These are phyloP conservation scores for Porites australiensis DNA, from an alignment of 64 coral and sea anemone genomes.

Conservation along the genomic window DNA sequence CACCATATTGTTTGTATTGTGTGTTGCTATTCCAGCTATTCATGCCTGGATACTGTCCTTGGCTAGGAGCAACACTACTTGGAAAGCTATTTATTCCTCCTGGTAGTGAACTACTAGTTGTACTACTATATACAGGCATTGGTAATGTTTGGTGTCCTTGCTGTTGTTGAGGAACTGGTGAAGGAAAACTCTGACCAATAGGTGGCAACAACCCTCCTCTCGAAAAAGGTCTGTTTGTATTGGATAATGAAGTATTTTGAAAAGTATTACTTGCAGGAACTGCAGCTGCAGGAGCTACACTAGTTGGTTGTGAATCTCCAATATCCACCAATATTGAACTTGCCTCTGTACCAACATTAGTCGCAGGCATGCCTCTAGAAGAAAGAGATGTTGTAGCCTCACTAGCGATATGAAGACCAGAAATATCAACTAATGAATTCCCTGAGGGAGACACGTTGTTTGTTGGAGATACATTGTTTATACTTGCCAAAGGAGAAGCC, in stretches of 20 bases:
- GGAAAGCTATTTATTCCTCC: constrained; percentile 27
- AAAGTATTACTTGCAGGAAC: not conserved
- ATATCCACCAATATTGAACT: constrained; percentile 24
- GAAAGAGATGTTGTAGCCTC: not conserved
- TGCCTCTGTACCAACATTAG: not conserved
- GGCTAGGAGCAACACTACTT: not conserved
- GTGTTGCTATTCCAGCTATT: not conserved
- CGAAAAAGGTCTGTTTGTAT: constrained; percentile 30
- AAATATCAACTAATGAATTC: constrained; percentile 29
- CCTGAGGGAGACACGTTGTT: not conserved
- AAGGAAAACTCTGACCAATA: constrained; percentile 20
- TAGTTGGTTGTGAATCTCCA: not conserved
- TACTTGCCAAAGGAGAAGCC: not conserved
- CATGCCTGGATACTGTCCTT: not conserved
- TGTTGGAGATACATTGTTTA: not conserved
- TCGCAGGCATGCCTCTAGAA: not conserved
- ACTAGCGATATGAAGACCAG: not conserved
- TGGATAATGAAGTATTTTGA: constrained; percentile 9
- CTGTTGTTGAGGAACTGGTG: not conserved
- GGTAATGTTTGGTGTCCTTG: not conserved
- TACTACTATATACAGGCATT: not conserved
- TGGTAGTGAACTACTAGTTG: not conserved
- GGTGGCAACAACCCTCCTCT: constrained; percentile 21
- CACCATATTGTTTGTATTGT: not conserved
- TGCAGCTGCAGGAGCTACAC: not conserved